These are phyloP conservation scores for Ceratitis capitata DNA, from an alignment of 1,140 invertebrate species.

Conservation along the genomic window DNA sequence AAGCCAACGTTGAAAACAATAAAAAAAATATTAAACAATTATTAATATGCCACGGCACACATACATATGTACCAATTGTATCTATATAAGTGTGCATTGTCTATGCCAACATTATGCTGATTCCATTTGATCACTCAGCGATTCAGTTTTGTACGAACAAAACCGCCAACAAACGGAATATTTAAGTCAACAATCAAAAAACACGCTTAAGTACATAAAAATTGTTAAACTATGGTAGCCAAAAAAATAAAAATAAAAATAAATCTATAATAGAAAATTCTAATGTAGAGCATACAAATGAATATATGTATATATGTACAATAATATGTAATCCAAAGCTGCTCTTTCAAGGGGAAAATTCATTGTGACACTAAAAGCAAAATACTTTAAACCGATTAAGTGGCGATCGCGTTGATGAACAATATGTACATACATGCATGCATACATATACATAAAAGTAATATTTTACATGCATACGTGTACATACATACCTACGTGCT, in stretches of 20 bases:
- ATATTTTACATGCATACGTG: neutral
- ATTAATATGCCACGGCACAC: neutral
- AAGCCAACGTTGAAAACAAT: neutral
- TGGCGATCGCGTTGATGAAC: slow-evolving; percentile 23
- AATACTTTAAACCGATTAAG: slow-evolving; percentile 32
- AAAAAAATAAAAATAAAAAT: neutral
- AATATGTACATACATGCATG: neutral
- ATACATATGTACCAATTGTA: neutral
- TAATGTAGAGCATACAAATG: neutral
- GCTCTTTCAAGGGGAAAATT: slow-evolving; percentile 30
- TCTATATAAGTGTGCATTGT: neutral
- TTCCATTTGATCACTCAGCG: slow-evolving; percentile 27
- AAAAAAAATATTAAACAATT: neutral
- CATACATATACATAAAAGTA: no score
- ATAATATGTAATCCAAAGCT: slow-evolving; percentile 15
- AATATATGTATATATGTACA: no score
- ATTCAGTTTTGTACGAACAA: slow-evolving; percentile 18
- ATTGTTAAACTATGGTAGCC: neutral
- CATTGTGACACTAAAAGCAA: slow-evolving; percentile 35
- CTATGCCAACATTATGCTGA: neutral
- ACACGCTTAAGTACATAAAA: slow-evolving; percentile 30
- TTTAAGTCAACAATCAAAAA: slow-evolving; percentile 30
- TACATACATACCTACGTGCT: no score
- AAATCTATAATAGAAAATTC: neutral
- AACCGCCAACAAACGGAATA: neutral